These are phyloP conservation scores for Heliconius himera DNA, from an alignment of 1,140 invertebrate species.

Conservation along the genomic window DNA sequence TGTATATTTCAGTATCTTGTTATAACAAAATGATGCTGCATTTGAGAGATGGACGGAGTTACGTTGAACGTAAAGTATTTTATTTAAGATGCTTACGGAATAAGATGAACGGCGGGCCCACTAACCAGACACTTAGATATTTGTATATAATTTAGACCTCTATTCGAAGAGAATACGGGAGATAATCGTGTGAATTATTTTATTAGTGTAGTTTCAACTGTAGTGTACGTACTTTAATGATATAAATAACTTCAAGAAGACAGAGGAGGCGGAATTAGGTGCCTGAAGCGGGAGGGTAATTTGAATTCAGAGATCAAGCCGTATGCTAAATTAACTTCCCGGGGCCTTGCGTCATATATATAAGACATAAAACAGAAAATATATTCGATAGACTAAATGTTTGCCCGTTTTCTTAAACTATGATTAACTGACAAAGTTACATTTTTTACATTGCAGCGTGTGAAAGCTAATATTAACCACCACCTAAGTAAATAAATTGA, in stretches of 20 bases:
- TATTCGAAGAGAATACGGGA: not conserved
- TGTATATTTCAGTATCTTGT: conserved; percentile 10
- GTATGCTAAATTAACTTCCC: conserved; percentile 11
- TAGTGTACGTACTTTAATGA: conserved; percentile 27
- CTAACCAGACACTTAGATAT: not conserved
- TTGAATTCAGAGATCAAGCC: conserved; percentile 35
- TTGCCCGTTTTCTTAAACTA: too few species aligned
- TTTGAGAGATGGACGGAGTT: conserved; percentile 24
- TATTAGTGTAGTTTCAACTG: not conserved
- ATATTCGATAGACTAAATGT: too few species aligned
- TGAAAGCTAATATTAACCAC: too few species aligned
- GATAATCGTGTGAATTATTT: not conserved
- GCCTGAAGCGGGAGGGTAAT: conserved; percentile 28
- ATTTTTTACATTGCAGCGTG: too few species aligned
- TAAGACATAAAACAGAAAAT: too few species aligned
- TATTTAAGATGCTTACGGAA: conserved; percentile 28
- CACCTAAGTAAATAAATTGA: too few species aligned
- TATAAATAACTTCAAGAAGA: conserved; percentile 37
- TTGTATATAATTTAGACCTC: conserved; percentile 8
- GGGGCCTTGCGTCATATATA: too few species aligned
- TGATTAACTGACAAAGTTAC: too few species aligned
- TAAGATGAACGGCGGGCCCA: conserved; percentile 2
- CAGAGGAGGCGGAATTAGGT: conserved; percentile 35
- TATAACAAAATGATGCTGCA: conserved; percentile 23
- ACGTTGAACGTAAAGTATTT: conserved; percentile 24